phyloP scores from a whole-genome alignment of 2,888 invertebrate genomes.

The Hemithea aestivaria region DNA sequence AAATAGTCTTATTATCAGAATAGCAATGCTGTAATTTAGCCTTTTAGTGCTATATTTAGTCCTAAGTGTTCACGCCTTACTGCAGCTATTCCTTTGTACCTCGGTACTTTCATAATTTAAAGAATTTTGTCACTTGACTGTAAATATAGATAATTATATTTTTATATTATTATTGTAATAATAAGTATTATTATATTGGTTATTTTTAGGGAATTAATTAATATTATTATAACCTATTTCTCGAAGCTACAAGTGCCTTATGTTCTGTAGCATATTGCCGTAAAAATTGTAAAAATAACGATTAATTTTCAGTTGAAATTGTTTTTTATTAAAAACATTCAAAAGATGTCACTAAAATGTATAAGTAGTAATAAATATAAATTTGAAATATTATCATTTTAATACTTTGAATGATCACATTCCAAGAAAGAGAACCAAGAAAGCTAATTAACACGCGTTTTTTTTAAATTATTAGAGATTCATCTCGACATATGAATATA shows the following conservation, averaged over 20 bases:
- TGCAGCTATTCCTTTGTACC: slow-evolving; percentile 33
- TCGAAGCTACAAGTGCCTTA: slow-evolving; percentile 58
- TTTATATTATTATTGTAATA: slow-evolving; percentile 67
- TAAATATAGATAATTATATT: slow-evolving; percentile 75
- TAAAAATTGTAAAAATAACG: too few relatives aligned
- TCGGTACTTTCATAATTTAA: slow-evolving; percentile 48
- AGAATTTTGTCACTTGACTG: slow-evolving; percentile 57
- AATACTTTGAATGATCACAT: too few relatives aligned
- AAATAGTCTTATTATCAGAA: slow-evolving; percentile 37
- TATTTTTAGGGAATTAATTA: slow-evolving; percentile 44
- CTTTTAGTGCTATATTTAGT: slow-evolving; percentile 37
- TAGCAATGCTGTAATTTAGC: slow-evolving; percentile 26
- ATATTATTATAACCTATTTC: slow-evolving; percentile 39
- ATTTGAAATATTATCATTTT: too few relatives aligned
- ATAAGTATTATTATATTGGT: slow-evolving; percentile 57
- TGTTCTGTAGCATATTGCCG: slow-evolving; percentile 7
- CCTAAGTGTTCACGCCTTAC: slow-evolving; percentile 50
- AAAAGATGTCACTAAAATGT: too few relatives aligned
- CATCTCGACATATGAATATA: too few relatives aligned
- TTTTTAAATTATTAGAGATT: too few relatives aligned
- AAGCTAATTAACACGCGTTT: too few relatives aligned
- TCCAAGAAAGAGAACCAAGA: too few relatives aligned
- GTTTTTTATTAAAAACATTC: too few relatives aligned
- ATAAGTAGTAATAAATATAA: too few relatives aligned
- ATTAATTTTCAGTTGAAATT: too few relatives aligned